Evolutionary conservation across 1,140 invertebrate genomes (phyloP), one percentile per base, ranked within the genome.

Genomic region (Andrena cerasifolii): DNA sequence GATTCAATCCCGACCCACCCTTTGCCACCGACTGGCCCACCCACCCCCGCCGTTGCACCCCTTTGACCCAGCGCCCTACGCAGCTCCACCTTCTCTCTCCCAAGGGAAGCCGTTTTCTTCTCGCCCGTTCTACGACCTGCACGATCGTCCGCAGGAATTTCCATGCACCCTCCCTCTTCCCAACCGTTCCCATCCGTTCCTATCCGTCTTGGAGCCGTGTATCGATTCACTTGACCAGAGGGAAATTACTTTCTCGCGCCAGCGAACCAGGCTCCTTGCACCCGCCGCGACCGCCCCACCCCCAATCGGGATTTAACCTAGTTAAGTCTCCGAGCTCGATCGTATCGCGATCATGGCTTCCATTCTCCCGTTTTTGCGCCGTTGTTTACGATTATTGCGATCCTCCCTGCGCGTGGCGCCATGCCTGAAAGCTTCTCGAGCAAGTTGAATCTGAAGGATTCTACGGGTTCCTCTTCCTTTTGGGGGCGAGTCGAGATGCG

Each of bases 1-100:
- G 70, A 82, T 83, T 83, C 81, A 75, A 82, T 76, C 71, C 79
- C 59, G 71, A 66, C 78, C 72, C 66, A 5, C 36, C 72, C 65
- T 72, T 83, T 56, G 76, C 45, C 58, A 33, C 40, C 43, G 26
- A 21, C 56, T 28, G 68, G 72, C 75, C 67, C 66, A 78, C 67
- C 63, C 33, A 26, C 36, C 62, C 43, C 40, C 53, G 31, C n/a
- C n/a, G n/a, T n/a, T 45, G 8, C 56, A 47, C 43, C 51, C 75
- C 58, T 63, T 65, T 74, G 70, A 78, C 53, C 51, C 78, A 67
- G 40, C 82, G 47, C 40, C 51, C 75, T 63, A 68, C 61, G 62
- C 67, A 56, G 51, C 54, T 66, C 24, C 68, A 45, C 66, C 62
- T 36, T 59, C 21, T 56, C 53, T 8, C 51, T 51, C 4, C 12